A percentile compares a stretch with the other conserved stretches of the same genome.
Evolutionary conservation across 30 jellyfish, hydroid and myxozoan species (phyloP).

Genomic region (Hydra vulgaris): DNA sequence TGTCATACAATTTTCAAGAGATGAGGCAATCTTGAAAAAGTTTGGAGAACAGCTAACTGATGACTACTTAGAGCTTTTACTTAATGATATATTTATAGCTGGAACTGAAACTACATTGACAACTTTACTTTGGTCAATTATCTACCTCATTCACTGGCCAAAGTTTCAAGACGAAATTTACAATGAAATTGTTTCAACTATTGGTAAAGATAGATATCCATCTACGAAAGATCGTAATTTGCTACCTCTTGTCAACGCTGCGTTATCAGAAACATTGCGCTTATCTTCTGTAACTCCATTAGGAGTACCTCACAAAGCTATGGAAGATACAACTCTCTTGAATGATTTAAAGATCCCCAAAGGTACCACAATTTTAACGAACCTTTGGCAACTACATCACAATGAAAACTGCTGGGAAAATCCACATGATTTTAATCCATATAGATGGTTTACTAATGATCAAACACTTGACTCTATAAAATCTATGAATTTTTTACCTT

Average conservation of each 20-base stretch:
- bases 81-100: conserved; percentile 52
- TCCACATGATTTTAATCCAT: conserved; percentile 58
- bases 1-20: conserved; percentile 16
- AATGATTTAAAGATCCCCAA: conserved; percentile 40
- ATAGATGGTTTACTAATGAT: conserved; percentile 50
- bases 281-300: conserved; percentile 53
- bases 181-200: conserved; percentile 31
- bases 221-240: conserved; percentile 26
- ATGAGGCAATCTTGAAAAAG: conserved; percentile 12
- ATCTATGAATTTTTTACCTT: conserved; percentile 52
- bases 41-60: conserved; percentile 10
- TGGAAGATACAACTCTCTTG: conserved; percentile 33
- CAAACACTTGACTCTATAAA: conserved; percentile 25
- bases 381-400: conserved; percentile 52
- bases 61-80: conserved; percentile 43
- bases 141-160: conserved; percentile 39
- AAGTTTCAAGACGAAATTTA: conserved; percentile 42
- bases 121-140: conserved; percentile 41
- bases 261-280: conserved; percentile 46
- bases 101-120: conserved; percentile 70
- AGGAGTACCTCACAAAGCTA: conserved; percentile 69
- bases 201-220: conserved; percentile 47
- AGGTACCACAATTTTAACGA: conserved; percentile 38
- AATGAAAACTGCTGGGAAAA: conserved; percentile 58
- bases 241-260: conserved; percentile 47